These are phyloP conservation scores for Chloromyia formosa DNA, from an alignment of 2,888 invertebrate species.

Conservation along the genomic window DNA sequence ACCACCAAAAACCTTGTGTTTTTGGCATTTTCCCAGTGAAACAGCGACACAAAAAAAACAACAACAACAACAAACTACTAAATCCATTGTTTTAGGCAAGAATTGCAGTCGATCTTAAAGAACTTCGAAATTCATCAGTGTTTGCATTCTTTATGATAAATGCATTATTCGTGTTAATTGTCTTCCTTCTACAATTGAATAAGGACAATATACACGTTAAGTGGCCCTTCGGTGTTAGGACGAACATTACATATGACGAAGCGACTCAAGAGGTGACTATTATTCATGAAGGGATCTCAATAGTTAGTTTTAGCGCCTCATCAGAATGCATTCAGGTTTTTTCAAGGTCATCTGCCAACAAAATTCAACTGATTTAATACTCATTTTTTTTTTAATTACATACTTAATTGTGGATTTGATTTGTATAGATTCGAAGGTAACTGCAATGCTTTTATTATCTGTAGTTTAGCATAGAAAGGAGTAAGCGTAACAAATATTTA, in stretches of 20 bases:
- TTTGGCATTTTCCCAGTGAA: too few relatives aligned
- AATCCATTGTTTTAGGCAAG: constrained; percentile 88
- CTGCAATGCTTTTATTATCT: constrained; percentile 23
- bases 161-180: constrained; percentile 97
- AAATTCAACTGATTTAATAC: constrained; percentile 9
- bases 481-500: background rate
- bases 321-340: constrained; percentile 53
- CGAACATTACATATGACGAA: constrained; percentile 91
- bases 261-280: constrained; percentile 87
- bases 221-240: constrained; percentile 95
- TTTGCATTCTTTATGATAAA: constrained; percentile 99
- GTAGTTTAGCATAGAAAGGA: constrained; percentile 20
- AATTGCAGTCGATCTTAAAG: constrained; percentile 90
- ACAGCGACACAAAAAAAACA: too few relatives aligned
- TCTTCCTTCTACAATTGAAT: constrained; percentile 97
- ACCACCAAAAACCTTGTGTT: too few relatives aligned
- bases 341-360: constrained; percentile 20
- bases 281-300: constrained; percentile 35
- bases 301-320: constrained; percentile 10
- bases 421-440: constrained; percentile 6
- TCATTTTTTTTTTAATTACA: background rate
- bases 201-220: constrained; percentile 95
- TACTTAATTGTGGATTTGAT: background rate
- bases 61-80: too few relatives aligned
- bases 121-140: constrained; percentile 92